These are phyloP conservation scores for Microcaecilia unicolor DNA, from an alignment of 2,797 vertebrate species.

Conservation along the genomic window DNA sequence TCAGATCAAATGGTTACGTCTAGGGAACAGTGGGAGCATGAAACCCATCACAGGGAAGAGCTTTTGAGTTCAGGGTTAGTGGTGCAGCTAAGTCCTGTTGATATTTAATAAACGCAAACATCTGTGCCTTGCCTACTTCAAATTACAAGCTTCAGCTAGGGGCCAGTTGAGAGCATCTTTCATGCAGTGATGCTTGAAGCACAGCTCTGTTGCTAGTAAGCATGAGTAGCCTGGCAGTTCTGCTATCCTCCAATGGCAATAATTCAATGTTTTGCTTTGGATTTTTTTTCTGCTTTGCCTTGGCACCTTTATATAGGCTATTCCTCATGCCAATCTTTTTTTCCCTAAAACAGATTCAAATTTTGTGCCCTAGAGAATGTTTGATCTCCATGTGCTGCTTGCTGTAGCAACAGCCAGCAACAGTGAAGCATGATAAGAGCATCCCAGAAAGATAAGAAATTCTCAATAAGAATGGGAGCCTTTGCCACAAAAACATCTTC, in stretches of 20 bases:
- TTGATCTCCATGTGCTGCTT: too few species aligned
- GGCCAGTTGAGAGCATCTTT: conserved; percentile 18
- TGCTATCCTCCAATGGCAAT: conserved; percentile 33
- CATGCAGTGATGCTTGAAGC: conserved; percentile 22
- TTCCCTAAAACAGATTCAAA: too few species aligned
- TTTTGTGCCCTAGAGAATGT: too few species aligned
- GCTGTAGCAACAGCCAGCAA: too few species aligned
- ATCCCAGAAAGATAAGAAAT: too few species aligned
- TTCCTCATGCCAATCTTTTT: too few species aligned
- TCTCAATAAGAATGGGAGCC: too few species aligned
- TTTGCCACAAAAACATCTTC: too few species aligned
- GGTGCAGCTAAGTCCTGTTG: conserved; percentile 24
- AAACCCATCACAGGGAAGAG: conserved; percentile 5
- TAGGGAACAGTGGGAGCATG: conserved; percentile 12
- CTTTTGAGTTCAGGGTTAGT: conserved; percentile 1
- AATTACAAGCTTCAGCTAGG: conserved; percentile 29
- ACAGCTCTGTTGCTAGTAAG: conserved; percentile 18
- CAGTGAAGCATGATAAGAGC: too few species aligned
- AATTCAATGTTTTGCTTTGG: conserved; percentile 21
- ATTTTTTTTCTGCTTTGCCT: conserved; percentile 35
- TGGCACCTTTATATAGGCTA: too few species aligned
- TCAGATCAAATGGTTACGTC: conserved; percentile 1
- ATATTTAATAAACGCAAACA: conserved; percentile 45
- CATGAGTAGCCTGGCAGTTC: conserved; percentile 22
- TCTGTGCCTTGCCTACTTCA: conserved; percentile 29